Base-by-base conservation (phyloP, 64 coral and sea anemone genomes). In the Actinia equina region DNA sequence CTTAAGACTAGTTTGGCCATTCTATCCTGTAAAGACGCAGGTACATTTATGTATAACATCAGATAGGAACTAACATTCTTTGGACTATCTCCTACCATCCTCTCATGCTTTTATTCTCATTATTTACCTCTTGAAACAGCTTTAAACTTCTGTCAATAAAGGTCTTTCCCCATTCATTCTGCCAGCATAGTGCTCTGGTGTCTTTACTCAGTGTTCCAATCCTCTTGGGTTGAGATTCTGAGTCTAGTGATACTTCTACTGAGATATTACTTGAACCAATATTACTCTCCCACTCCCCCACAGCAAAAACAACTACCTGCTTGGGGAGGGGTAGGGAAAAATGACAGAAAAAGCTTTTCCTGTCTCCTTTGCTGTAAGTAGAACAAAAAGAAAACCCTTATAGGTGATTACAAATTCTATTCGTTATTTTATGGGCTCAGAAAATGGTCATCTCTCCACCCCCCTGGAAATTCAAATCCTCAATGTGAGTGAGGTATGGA, bases 301-400 rank as follows among this genome's bases (percentile, higher is more conserved):
- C 82, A 91, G 89, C 86, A 90, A 96, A 96, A 52, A 96, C 19
- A 85, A 96, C 77, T 6, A 96, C 88, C 80, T 96, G 94, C 43
- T 82, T 52, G 49, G 94, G 94, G 10, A 96, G 80, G 0, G 94
- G 94, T 82, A 96, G 58, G n/a, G 88, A 67, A 65, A 96, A 96
- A 71, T 93, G 85, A 42, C 91, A 93, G 44, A 85, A 90, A 30
- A 87, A 96, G 27, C 16, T 87, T 64, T 56, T 93, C 78, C 85
- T 90, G 30, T 87, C 19, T 6, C 80, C 86, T 88, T 90, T 77
- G 55, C 94, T 96, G 51, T 7, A 56, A 15, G 49, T 51, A 89
- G 1, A 77, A 79, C 61, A 90, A 51, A 46, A 25, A 41, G 27
- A 13, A 57, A 6, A 57, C 13, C 46, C 46, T 49, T 49, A 49